phyloP scores from a whole-genome alignment of 2,888 invertebrate species.

The Labia minor region DNA sequence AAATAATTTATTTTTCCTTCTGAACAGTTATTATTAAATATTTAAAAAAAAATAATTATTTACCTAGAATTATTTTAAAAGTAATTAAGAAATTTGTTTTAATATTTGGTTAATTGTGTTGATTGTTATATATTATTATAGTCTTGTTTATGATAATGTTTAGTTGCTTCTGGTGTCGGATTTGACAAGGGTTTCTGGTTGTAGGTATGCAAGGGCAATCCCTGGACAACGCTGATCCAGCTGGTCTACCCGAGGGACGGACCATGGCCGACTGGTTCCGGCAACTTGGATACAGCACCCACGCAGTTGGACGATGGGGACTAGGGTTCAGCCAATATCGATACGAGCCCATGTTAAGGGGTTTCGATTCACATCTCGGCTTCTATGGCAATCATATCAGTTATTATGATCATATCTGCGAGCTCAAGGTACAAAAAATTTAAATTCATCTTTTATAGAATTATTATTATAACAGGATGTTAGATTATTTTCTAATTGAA shows the following conservation, averaged over 20 bases:
- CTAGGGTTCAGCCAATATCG: neutral
- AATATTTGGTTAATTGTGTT: no score
- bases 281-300: neutral
- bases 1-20: no score
- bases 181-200: no score
- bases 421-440: neutral
- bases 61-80: no score
- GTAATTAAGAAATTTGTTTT: no score
- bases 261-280: slow-evolving; percentile 2
- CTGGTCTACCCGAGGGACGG: neutral
- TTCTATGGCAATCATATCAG: neutral
- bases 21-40: no score
- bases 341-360: neutral
- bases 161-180: no score
- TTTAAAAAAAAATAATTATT: no score
- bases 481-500: no score
- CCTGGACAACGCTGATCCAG: neutral
- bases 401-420: neutral
- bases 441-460: neutral
- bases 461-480: no score
- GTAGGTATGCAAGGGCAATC: neutral
- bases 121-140: no score
- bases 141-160: no score
- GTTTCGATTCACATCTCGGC: neutral
- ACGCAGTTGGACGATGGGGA: neutral